Conservation (phyloP, 2,113 vertebrate genomes). For the Halcyon malimbica region DNA sequence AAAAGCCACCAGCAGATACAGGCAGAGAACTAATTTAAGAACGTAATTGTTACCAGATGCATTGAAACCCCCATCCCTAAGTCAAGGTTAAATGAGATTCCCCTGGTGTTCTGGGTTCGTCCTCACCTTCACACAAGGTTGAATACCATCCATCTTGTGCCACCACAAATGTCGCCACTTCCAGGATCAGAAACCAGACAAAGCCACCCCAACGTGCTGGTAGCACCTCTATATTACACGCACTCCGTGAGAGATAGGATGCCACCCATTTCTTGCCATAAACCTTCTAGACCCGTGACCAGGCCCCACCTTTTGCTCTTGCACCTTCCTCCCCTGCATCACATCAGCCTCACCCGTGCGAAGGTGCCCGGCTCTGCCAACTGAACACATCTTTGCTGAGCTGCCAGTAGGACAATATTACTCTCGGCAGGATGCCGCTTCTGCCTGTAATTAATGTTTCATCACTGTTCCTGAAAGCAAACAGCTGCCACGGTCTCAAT, state of each 20-base stretch:
- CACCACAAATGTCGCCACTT: neutral
- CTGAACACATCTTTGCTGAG: neutral
- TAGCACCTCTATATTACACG: neutral
- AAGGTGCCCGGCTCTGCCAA: neutral
- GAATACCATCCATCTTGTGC: neutral
- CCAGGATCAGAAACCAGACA: neutral
- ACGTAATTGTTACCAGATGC: neutral
- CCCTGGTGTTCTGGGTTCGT: neutral
- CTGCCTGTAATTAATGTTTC: conserved; percentile 35
- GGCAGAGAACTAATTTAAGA: neutral
- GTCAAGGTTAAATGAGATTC: neutral
- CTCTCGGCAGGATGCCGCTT: neutral
- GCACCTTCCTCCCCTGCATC: neutral
- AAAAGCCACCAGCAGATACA: neutral
- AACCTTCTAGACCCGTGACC: neutral
- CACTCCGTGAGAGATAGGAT: neutral
- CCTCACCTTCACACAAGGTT: neutral
- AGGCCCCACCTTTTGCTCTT: neutral
- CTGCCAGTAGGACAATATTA: neutral
- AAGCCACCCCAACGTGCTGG: neutral
- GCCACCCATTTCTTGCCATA: neutral
- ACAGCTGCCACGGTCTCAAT: neutral
- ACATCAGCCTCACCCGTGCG: accelerated
- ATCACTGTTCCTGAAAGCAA: neutral
- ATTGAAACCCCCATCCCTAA: neutral